Percentiles rank a stretch among this genome's conserved stretches.
Evolutionary conservation across 1,140 invertebrate genomes (phyloP).

Genomic region (Bombus superbus): DNA sequence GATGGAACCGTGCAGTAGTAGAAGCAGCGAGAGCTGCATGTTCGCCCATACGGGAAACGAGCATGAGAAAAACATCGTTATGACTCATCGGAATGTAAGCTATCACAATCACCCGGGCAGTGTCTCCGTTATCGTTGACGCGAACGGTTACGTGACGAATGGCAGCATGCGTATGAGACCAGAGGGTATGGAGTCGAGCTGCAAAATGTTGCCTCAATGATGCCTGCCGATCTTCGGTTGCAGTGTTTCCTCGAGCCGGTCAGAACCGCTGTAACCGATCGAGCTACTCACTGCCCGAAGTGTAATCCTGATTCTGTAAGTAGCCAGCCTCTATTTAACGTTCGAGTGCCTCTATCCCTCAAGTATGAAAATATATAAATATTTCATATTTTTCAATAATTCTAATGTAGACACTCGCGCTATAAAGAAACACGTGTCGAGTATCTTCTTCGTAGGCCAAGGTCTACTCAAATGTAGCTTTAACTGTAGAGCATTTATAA

Average conservation of each 20-base stretch:
- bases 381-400: too few species aligned
- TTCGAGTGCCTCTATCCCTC: background rate
- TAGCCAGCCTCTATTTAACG: background rate
- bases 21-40: conserved; percentile 65
- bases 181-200: conserved; percentile 84
- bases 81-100: conserved; percentile 62
- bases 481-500: too few species aligned
- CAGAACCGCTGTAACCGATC: conserved; percentile 68
- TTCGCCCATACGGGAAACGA: conserved; percentile 64
- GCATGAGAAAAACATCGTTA: conserved; percentile 61
- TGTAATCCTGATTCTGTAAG: conserved; percentile 59
- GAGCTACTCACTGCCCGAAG: conserved; percentile 44
- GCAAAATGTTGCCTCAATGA: conserved; percentile 80
- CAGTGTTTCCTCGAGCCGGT: conserved; percentile 65
- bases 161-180: conserved; percentile 84
- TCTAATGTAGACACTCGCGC: too few species aligned
- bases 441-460: too few species aligned
- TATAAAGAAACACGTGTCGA: too few species aligned
- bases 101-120: conserved; percentile 66
- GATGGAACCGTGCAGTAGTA: conserved; percentile 69
- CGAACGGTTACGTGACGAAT: conserved; percentile 82
- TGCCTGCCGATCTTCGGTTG: conserved; percentile 79
- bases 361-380: too few species aligned
- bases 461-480: too few species aligned
- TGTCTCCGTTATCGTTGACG: conserved; percentile 74